phyloP scores from a whole-genome alignment of 2,888 invertebrate species.

The Phyto melanocephala region DNA sequence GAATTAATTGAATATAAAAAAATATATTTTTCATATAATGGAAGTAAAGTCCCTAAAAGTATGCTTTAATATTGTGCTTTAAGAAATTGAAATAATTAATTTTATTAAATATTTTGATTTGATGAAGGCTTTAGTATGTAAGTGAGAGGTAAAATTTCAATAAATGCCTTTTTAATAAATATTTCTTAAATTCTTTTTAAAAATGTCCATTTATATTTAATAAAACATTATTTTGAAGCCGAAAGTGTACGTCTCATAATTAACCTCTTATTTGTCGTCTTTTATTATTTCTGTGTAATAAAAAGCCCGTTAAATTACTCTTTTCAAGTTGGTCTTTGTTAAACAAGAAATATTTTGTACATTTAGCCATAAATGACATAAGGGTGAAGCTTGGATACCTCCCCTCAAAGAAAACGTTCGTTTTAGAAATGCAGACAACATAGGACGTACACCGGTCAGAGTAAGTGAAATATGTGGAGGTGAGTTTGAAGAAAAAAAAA shows the following conservation, averaged over 20 bases:
- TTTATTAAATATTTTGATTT: too few relatives aligned
- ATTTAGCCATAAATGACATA: not conserved
- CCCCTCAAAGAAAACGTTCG: too few relatives aligned
- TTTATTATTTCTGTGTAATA: slow-evolving; percentile 73
- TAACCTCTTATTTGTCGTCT: slow-evolving; percentile 76
- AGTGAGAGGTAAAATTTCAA: too few relatives aligned
- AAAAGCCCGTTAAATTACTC: slow-evolving; percentile 70
- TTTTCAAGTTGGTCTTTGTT: slow-evolving; percentile 17
- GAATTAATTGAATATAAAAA: too few relatives aligned
- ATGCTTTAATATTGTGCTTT: too few relatives aligned
- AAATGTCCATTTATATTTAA: not conserved
- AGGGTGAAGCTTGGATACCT: too few relatives aligned
- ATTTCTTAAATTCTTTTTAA: not conserved
- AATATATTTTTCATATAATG: too few relatives aligned
- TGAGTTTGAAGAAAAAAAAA: not conserved
- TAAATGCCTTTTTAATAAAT: not conserved
- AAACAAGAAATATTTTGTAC: not conserved
- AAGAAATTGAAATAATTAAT: too few relatives aligned
- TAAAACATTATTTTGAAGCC: not conserved
- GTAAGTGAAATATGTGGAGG: not conserved
- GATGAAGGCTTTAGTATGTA: too few relatives aligned
- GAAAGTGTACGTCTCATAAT: slow-evolving; percentile 69
- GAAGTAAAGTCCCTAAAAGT: too few relatives aligned
- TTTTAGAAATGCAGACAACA: not conserved
- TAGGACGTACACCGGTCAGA: not conserved